A percentile compares a stretch with the other conserved stretches of the same genome.
Evolutionary conservation across 1,140 invertebrate species (phyloP).

Genomic region (Scaptomyza hsui): DNA sequence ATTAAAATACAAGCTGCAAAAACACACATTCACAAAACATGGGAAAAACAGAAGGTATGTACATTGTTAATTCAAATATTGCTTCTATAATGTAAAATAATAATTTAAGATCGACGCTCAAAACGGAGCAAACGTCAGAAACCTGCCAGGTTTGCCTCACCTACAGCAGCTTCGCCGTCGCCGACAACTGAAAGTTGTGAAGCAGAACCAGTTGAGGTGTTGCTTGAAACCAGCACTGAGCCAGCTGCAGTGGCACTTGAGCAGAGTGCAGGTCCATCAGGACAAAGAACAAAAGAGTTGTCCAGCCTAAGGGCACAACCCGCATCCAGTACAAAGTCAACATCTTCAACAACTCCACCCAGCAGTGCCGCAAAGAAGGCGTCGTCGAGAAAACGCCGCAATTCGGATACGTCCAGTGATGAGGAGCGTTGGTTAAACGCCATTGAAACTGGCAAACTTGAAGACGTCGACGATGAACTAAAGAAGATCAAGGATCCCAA

Average conservation of each 20-base stretch:
- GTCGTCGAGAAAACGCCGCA: constrained; percentile 87
- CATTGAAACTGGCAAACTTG: constrained; percentile 96
- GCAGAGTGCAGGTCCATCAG: neutral
- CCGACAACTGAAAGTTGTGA: neutral
- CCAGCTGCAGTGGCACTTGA: neutral
- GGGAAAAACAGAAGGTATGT: constrained; percentile 33
- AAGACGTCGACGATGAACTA: constrained; percentile 96
- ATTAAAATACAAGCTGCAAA: neutral
- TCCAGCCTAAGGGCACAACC: constrained; percentile 12
- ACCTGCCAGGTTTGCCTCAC: constrained; percentile 45
- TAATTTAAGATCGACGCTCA: constrained; percentile 44
- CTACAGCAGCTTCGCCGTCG: constrained; percentile 24
- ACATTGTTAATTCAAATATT: no score
- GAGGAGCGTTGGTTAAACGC: constrained; percentile 97
- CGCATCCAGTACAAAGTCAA: constrained; percentile 17
- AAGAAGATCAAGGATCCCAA: constrained; percentile 98
- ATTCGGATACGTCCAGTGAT: constrained; percentile 93
- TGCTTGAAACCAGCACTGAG: neutral
- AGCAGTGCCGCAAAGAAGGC: constrained; percentile 84
- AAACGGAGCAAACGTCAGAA: constrained; percentile 55
- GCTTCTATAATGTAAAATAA: neutral
- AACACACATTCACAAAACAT: constrained; percentile 1
- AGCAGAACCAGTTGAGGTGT: neutral
- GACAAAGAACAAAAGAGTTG: constrained; percentile 25
- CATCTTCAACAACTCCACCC: neutral